Evolutionary conservation across 2,888 invertebrate genomes (phyloP), one percentile per base, ranked within the genome.

Genomic region (Plagiodera versicolora): DNA sequence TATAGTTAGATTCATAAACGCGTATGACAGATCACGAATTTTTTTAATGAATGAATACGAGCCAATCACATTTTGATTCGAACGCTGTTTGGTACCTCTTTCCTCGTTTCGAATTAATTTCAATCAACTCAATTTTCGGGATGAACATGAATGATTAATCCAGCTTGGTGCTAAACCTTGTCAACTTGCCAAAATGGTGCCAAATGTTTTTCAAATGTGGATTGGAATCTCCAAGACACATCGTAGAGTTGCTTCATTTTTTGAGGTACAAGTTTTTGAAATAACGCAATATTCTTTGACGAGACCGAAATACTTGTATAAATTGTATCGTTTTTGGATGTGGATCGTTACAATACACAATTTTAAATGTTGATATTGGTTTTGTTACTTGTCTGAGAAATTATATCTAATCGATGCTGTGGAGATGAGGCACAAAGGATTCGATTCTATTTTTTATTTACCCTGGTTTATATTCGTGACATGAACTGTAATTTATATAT

Each of bases 401-500:
- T 64, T 61, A 64, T 66, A 60, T 58, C 53, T 54, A 58, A 52
- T 52, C 58, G 58, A 61, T 61, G 65, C 60, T 66, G 67, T 65
- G 64, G 66, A 16, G 70, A 65, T 56, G 66, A 67, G 64, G 67
- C 70, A 72, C 72, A 65, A 67, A 68, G 67, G 70, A 68, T 70
- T 72, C 70, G 66, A 70, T 70, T 68, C 67, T 69, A 72, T 72
- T 74, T 32, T 73, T 72, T 73, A 73, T 72, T 70, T 72, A 14
- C 71, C 69, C 68, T 72, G 67, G 67, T 70, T 73, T 72, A 59
- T 65, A 72, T 74, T 74, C 70, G 71, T 71, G 72, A 73, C 72
- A 72, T 72, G 70, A 74, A 69, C 66, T 74, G 73, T 74, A 72
- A 70, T 72, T 72, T 73, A 71, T 72, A 72, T 70, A 72, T 70